A percentile compares a stretch with the other conserved stretches of the same genome.
Evolutionary conservation across 2,797 vertebrate genomes (phyloP).

Genomic region (Otolemur crassicaudatus): DNA sequence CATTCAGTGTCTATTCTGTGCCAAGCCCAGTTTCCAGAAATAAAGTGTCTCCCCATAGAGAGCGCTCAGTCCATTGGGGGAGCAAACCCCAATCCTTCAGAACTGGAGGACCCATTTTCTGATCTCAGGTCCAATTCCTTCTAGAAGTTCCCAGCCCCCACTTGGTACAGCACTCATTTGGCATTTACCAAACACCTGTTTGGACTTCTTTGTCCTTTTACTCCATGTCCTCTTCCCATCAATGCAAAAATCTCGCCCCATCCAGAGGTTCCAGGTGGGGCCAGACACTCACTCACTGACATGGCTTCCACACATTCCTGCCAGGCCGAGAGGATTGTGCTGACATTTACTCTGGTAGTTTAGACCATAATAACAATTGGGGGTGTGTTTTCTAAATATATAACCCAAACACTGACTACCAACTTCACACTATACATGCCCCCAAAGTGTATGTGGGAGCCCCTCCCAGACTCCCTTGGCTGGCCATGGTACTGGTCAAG

Average conservation of each 20-base stretch:
- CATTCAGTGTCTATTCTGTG: too few species aligned
- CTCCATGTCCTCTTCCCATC: not conserved
- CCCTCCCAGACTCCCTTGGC: not conserved
- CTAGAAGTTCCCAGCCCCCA: not conserved
- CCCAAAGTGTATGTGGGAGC: rapidly evolving
- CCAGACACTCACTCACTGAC: rapidly evolving
- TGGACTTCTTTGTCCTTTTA: not conserved
- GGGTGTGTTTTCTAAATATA: not conserved
- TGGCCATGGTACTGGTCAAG: rapidly evolving
- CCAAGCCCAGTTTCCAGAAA: not conserved
- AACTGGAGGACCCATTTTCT: not conserved
- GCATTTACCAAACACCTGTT: not conserved
- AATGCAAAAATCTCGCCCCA: not conserved
- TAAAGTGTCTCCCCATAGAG: rapidly evolving
- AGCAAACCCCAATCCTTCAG: not conserved
- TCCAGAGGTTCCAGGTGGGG: too few species aligned
- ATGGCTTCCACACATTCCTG: not conserved
- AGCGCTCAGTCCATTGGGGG: not conserved
- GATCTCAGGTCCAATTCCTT: not conserved
- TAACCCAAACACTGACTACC: rapidly evolving
- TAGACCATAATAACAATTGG: rapidly evolving
- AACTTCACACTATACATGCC: rapidly evolving
- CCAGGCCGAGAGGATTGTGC: not conserved
- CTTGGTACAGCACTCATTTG: too few species aligned
- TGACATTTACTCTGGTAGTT: not conserved